A percentile compares a stretch with the other conserved stretches of the same genome.
Evolutionary conservation across 1,140 invertebrate species (phyloP).

Genomic region (Drosophila miranda): DNA sequence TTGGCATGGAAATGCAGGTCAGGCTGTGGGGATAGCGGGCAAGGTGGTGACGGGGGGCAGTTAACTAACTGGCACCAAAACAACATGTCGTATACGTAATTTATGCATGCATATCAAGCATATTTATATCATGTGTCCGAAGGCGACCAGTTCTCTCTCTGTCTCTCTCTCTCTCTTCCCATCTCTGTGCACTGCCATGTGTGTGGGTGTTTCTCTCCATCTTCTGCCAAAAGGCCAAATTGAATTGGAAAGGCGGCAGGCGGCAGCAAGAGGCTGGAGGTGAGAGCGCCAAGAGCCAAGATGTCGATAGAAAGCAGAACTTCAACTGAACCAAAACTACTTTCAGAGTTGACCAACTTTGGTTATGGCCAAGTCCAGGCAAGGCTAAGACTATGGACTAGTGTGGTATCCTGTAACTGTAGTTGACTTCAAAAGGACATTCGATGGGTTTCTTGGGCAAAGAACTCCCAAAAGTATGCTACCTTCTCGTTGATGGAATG

Average conservation of each 20-base stretch:
- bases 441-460: too few species aligned
- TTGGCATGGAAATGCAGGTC: conserved; percentile 49
- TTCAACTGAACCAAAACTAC: conserved; percentile 68
- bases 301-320: conserved; percentile 59
- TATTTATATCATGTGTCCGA: conserved; percentile 60
- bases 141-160: conserved; percentile 46
- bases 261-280: conserved; percentile 14
- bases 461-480: conserved; percentile 11
- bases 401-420: not conserved
- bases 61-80: conserved; percentile 41
- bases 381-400: not conserved
- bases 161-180: not conserved
- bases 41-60: not conserved
- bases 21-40: conserved; percentile 24
- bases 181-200: not conserved
- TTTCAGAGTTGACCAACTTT: conserved; percentile 78
- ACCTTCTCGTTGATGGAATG: not conserved
- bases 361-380: conserved; percentile 3
- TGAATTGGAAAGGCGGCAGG: conserved; percentile 67
- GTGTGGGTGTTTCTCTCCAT: conserved; percentile 34
- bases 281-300: not conserved
- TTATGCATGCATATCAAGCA: conserved; percentile 71
- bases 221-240: conserved; percentile 49
- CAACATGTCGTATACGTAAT: conserved; percentile 73
- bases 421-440: conserved; percentile 20